phyloP scores from a whole-genome alignment of 2,797 vertebrate species.

The Luscinia luscinia region DNA sequence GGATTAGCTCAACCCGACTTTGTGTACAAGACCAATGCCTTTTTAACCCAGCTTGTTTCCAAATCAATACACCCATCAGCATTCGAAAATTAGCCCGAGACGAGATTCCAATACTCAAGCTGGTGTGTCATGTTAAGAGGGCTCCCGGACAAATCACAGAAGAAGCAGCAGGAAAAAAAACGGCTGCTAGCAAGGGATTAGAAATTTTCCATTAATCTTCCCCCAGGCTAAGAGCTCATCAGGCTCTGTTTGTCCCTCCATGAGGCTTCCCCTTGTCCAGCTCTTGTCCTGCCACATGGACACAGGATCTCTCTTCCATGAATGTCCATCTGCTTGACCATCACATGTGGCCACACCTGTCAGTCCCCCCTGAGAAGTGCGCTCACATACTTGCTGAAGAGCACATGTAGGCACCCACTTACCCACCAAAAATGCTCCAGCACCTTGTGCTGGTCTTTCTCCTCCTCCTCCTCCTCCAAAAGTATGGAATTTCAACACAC shows the following conservation, averaged over 20 bases:
- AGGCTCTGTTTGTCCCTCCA: not conserved
- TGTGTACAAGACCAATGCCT: slow-evolving; percentile 76
- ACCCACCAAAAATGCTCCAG: not conserved
- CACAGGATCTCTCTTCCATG: rapidly evolving
- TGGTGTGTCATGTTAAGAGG: slow-evolving; percentile 68
- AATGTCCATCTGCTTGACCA: not conserved
- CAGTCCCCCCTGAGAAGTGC: not conserved
- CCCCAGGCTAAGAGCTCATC: not conserved
- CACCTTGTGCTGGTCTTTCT: not conserved
- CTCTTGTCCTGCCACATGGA: rapidly evolving
- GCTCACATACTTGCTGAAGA: not conserved
- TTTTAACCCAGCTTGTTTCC: slow-evolving; percentile 80
- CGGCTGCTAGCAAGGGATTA: slow-evolving; percentile 47
- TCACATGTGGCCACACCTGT: rapidly evolving
- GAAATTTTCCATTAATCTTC: slow-evolving; percentile 55
- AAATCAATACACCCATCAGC: slow-evolving; percentile 82
- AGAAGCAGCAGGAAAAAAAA: not conserved
- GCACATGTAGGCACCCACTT: rapidly evolving
- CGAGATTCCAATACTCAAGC: slow-evolving; percentile 77
- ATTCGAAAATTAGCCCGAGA: slow-evolving; percentile 81
- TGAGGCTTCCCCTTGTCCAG: not conserved
- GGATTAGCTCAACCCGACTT: slow-evolving; percentile 75
- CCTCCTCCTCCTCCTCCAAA: not conserved
- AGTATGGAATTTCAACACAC: not conserved
- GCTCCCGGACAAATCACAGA: slow-evolving; percentile 55